Evolutionary conservation across 2,113 vertebrate species (phyloP).

Genomic region (Sander lucioperca): DNA sequence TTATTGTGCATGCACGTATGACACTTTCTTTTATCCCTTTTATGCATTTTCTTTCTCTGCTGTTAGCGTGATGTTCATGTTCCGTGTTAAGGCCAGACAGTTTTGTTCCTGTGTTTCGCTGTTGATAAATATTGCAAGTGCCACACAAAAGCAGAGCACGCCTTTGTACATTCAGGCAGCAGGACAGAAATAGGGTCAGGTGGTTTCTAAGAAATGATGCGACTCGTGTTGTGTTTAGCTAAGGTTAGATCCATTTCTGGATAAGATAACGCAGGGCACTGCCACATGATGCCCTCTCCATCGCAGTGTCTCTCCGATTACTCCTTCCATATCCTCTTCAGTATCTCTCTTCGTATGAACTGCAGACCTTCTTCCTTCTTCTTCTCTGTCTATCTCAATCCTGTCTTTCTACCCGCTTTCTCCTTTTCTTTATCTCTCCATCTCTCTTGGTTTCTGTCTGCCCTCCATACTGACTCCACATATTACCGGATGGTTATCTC

Average conservation of each 20-base stretch:
- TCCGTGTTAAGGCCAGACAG: not conserved
- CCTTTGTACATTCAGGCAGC: slow-evolving; percentile 12
- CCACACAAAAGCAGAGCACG: slow-evolving; percentile 12
- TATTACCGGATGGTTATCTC: slow-evolving; percentile 69
- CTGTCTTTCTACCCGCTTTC: slow-evolving; percentile 13
- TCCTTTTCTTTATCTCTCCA: slow-evolving; percentile 35
- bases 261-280: slow-evolving; percentile 59
- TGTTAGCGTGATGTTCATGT: not conserved
- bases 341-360: slow-evolving; percentile 43
- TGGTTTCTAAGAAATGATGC: slow-evolving; percentile 59
- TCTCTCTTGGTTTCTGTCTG: slow-evolving; percentile 32
- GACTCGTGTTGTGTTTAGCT: slow-evolving; percentile 38
- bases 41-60: not conserved
- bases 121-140: slow-evolving; percentile 50
- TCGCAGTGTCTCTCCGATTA: slow-evolving; percentile 42
- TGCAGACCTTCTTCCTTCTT: slow-evolving; percentile 4
- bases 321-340: slow-evolving; percentile 41
- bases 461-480: slow-evolving; percentile 43
- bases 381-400: slow-evolving; percentile 22
- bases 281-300: slow-evolving; percentile 48
- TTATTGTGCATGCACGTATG: not conserved
- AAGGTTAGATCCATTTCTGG: slow-evolving; percentile 59
- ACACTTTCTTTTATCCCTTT: slow-evolving; percentile 17
- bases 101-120: slow-evolving; percentile 21
- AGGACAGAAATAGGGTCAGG: slow-evolving; percentile 33